These are phyloP conservation scores for Luscinia megarhynchos DNA, from an alignment of 2,797 vertebrate genomes.

Conservation along the genomic window DNA sequence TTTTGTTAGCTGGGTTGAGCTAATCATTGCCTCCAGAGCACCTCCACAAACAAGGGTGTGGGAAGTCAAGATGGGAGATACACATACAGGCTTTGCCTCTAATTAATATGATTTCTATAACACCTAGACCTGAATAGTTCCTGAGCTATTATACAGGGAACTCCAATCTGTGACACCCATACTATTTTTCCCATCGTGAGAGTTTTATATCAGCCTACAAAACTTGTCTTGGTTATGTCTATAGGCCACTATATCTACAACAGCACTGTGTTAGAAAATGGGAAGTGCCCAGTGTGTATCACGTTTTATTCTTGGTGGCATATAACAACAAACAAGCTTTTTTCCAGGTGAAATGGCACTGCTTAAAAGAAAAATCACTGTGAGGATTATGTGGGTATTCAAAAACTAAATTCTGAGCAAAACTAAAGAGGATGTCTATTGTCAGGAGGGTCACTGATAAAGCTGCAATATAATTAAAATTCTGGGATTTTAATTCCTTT, in stretches of 20 bases:
- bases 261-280: not conserved
- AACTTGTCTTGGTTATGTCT: not conserved
- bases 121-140: not conserved
- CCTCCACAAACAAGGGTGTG: fast-evolving
- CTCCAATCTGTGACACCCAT: not conserved
- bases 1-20: not conserved
- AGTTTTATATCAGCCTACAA: not conserved
- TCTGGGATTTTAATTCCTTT: not conserved
- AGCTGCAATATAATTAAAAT: conserved; percentile 42
- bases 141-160: not conserved
- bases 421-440: not conserved
- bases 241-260: not conserved
- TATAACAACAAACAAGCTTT: not conserved
- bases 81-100: not conserved
- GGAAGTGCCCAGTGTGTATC: not conserved
- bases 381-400: conserved; percentile 15
- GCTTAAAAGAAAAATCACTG: conserved; percentile 8
- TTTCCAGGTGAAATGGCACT: not conserved
- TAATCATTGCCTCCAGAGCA: not conserved
- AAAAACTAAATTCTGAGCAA: conserved; percentile 12
- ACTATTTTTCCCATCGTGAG: not conserved
- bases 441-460: not conserved
- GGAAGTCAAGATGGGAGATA: not conserved
- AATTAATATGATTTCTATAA: not conserved
- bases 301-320: not conserved